A percentile compares a stretch with the other conserved stretches of the same genome.
Conservation (phyloP, 2,797 vertebrate genomes). For the Heliangelus exortis region DNA sequence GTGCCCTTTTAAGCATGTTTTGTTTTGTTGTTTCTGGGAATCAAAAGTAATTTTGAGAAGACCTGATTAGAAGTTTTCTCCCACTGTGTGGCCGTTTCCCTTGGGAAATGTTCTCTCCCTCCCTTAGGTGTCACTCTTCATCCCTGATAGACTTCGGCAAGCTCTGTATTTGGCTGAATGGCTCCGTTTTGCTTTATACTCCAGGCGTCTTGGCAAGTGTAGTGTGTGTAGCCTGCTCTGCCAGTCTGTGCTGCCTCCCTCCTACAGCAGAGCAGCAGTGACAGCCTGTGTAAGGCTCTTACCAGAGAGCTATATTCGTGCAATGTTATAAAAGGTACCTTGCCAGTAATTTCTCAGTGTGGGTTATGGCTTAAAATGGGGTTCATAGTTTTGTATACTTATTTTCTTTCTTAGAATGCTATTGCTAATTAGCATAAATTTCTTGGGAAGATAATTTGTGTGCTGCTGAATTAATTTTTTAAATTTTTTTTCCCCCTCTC, state of each 20-base stretch:
- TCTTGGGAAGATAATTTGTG: neutral
- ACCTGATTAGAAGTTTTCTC: neutral
- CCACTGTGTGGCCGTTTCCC: neutral
- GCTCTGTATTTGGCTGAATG: slow-evolving; percentile 16
- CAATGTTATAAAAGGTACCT: slow-evolving; percentile 27
- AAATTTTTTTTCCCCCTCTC: no score
- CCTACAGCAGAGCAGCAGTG: slow-evolving; percentile 56
- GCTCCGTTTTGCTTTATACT: slow-evolving; percentile 21
- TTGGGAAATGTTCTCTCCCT: neutral
- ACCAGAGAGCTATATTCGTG: slow-evolving; percentile 48
- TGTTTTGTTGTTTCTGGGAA: neutral
- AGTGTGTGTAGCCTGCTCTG: slow-evolving; percentile 48
- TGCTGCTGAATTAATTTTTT: neutral
- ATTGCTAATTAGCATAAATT: neutral
- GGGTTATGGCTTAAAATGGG: slow-evolving; percentile 19
- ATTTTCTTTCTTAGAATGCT: neutral
- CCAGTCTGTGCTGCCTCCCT: slow-evolving; percentile 68
- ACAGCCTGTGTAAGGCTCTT: slow-evolving; percentile 53
- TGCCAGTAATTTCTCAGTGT: slow-evolving; percentile 42
- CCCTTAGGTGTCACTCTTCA: slow-evolving; percentile 67
- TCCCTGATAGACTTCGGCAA: neutral
- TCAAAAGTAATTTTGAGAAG: neutral
- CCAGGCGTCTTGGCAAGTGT: slow-evolving; percentile 50
- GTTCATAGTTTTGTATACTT: slow-evolving; percentile 9
- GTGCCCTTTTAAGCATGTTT: neutral